These are phyloP conservation scores for Meandrina meandrites DNA, from an alignment of 92 coral and sea anemone genomes.

Conservation along the genomic window DNA sequence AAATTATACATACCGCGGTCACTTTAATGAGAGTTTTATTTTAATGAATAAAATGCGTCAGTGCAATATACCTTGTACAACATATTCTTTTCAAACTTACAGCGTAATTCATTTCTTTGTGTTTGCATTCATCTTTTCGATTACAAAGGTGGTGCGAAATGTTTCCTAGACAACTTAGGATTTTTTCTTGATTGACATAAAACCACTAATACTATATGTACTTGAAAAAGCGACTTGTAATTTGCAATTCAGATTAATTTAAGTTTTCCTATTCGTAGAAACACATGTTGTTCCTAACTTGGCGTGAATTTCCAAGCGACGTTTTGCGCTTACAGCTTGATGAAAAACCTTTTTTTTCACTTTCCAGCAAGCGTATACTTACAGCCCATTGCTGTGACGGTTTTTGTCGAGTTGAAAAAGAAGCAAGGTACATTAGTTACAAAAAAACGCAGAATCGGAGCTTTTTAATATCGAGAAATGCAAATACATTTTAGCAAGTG, in stretches of 20 bases:
- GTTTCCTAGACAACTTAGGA: neutral
- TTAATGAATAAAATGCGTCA: neutral
- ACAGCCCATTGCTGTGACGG: too few species aligned
- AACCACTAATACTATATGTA: neutral
- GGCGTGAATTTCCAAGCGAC: neutral
- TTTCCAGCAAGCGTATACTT: neutral
- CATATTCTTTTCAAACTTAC: neutral
- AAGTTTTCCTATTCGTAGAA: neutral
- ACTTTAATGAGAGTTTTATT: neutral
- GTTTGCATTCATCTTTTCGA: neutral
- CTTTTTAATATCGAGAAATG: slow-evolving; percentile 32
- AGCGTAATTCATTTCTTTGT: neutral
- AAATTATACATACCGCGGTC: neutral
- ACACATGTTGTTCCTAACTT: neutral
- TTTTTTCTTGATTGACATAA: slow-evolving; percentile 13
- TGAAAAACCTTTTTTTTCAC: neutral
- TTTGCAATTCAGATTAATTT: slow-evolving; percentile 43
- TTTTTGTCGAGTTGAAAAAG: neutral
- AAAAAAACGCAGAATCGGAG: slow-evolving; percentile 4
- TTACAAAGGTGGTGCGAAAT: neutral
- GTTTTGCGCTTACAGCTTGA: neutral
- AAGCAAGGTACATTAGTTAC: slow-evolving; percentile 18
- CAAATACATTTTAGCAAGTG: slow-evolving; percentile 15
- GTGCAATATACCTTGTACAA: neutral
- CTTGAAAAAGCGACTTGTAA: slow-evolving; percentile 1